Conservation (phyloP, 2,888 invertebrate species). For the Harpalus rufipes region DNA sequence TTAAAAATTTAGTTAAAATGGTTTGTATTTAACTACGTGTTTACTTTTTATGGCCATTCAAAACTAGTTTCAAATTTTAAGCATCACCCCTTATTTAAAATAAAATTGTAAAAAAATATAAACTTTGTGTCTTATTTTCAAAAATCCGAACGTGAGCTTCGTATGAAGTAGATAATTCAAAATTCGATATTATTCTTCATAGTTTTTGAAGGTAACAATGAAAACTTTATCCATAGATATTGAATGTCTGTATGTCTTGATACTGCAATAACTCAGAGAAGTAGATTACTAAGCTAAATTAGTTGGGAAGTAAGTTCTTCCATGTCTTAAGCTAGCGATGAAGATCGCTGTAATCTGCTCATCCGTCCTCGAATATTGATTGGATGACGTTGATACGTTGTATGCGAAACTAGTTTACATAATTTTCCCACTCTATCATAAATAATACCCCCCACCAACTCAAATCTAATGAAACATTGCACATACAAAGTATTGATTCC, state of each 20-base stretch:
- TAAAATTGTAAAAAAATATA: too few relatives aligned
- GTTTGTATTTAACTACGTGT: too few relatives aligned
- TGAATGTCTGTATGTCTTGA: background rate
- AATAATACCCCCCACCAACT: background rate
- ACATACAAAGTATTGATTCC: conserved; percentile 42
- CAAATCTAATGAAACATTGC: conserved; percentile 47
- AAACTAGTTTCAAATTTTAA: too few relatives aligned
- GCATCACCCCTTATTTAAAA: too few relatives aligned
- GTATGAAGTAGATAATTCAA: too few relatives aligned
- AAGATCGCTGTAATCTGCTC: conserved; percentile 46
- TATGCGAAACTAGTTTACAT: conserved; percentile 34
- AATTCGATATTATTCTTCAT: background rate
- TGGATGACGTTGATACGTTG: conserved; percentile 31
- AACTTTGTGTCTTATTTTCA: too few relatives aligned
- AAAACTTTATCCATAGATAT: background rate
- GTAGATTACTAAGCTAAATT: conserved; percentile 52
- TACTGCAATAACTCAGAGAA: conserved; percentile 39
- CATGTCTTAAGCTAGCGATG: conserved; percentile 43
- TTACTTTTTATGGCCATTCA: too few relatives aligned
- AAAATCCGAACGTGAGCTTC: too few relatives aligned
- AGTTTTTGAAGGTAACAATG: background rate
- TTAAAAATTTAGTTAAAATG: too few relatives aligned
- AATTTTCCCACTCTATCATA: conserved; percentile 23
- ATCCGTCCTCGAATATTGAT: conserved; percentile 50
- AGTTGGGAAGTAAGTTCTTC: conserved; percentile 44